Base-by-base conservation (phyloP, 2,797 vertebrate genomes). In the Atherinosoma microstoma region DNA sequence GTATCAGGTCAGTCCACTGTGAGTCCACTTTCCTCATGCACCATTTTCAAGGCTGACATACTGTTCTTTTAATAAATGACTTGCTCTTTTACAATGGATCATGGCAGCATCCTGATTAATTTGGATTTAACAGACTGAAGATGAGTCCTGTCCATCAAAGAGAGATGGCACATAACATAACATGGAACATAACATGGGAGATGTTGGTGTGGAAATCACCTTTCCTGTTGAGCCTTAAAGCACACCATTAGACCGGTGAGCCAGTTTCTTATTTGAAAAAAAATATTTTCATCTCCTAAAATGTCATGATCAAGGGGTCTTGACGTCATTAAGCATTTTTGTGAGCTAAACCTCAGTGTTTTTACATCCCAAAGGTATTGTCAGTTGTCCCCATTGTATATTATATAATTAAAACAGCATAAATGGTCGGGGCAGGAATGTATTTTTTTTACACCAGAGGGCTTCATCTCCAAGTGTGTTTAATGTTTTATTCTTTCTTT, bases 401-500 rank as follows among this genome's bases (percentile, higher is more conserved):
- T 70, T 66, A 66, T 36, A 58, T 20, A 40, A 71, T 75, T 77
- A 81, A 80, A 73, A 70, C 11, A 68, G 38, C 22, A 85, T 45
- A 77, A 78, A 82, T 81, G 59, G 49, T 77, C 69, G 79, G 76
- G 77, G 63, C 58, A 72, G 64, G 30, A 71, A 54, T 64, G 57
- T 73, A 67, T n/a, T 42, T 64, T 11, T 73, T 85, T 77, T 58
- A 80, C 13, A 58, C 75, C 66, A 47, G 38, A 29, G 78, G 83
- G 64, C 57, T 45, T 87, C 54, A 84, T 91, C 86, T 90, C 75
- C 71, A 91, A 79, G 62, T 42, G 70, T 81, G 58, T 85, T 89
- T 78, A 83, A 85, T 91, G 75, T 86, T 88, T 92, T 79, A 75
- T 88, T 85, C 87, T 82, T 61, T 42, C 6, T 72, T 80, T 79